Evolutionary conservation across 1,140 invertebrate genomes (phyloP).

Genomic region (Zaprionus gabonicus): DNA sequence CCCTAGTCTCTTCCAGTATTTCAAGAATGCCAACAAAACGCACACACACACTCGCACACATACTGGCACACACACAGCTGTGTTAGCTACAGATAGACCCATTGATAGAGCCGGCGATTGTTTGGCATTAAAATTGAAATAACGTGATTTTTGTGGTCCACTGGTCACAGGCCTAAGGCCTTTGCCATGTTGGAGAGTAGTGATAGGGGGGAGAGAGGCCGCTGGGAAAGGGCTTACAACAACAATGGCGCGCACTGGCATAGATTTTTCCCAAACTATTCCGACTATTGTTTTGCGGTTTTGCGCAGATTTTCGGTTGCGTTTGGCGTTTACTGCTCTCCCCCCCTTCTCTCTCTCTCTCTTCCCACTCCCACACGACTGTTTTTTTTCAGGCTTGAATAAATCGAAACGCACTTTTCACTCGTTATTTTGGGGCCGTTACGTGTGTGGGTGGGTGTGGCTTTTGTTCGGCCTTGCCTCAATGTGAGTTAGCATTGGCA

Average conservation of each 20-base stretch:
- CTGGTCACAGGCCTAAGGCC: constrained; percentile 44
- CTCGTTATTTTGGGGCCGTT: constrained; percentile 14
- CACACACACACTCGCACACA: constrained; percentile 31
- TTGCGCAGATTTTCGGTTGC: constrained; percentile 63
- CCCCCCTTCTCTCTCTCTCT: neutral
- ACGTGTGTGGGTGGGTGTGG: constrained; percentile 51
- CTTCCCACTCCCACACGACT: neutral
- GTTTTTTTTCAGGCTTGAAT: constrained; percentile 59
- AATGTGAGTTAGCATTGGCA: constrained; percentile 24
- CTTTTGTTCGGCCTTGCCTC: constrained; percentile 30
- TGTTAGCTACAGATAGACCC: constrained; percentile 18
- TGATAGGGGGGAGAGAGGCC: neutral
- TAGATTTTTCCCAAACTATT: constrained; percentile 65
- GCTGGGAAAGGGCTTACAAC: constrained; percentile 1
- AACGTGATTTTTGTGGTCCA: constrained; percentile 80
- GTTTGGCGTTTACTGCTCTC: constrained; percentile 12
- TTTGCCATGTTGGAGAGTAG: neutral
- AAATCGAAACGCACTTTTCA: constrained; percentile 71
- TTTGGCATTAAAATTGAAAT: constrained; percentile 79
- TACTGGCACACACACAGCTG: neutral
- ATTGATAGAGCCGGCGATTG: constrained; percentile 60
- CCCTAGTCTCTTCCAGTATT: constrained; percentile 37
- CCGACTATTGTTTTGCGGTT: constrained; percentile 76
- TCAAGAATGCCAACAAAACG: constrained; percentile 66
- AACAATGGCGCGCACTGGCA: constrained; percentile 44